Evolutionary conservation across 30 jellyfish, hydroid and myxozoan species (phyloP).

Genomic region (Haliclystus octoradiatus): DNA sequence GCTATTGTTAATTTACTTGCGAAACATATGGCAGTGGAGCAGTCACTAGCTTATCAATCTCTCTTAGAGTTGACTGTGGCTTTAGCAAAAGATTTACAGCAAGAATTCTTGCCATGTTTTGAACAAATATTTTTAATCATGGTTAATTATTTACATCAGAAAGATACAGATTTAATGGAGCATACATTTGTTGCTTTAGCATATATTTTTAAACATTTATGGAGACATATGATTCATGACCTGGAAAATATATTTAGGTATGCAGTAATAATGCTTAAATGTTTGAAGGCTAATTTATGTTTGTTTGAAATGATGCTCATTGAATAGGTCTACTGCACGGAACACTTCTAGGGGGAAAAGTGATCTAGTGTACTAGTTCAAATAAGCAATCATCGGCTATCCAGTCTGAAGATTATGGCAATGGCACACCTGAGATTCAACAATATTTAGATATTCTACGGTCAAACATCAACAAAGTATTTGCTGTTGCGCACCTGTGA

Average conservation of each 20-base stretch:
- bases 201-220: slow-evolving; percentile 48
- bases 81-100: slow-evolving; percentile 53
- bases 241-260: slow-evolving; percentile 43
- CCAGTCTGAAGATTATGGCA: too few species aligned
- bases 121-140: slow-evolving; percentile 24
- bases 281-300: too few species aligned
- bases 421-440: too few species aligned
- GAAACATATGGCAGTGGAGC: slow-evolving; percentile 8
- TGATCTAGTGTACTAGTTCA: too few species aligned
- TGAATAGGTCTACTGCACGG: background rate
- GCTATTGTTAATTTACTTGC: slow-evolving; percentile 26
- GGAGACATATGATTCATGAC: slow-evolving; percentile 75
- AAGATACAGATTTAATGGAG: slow-evolving; percentile 61
- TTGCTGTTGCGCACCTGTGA: too few species aligned
- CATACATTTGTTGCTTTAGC: slow-evolving; percentile 64
- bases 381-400: too few species aligned
- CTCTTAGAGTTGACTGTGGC: slow-evolving; percentile 68
- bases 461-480: too few species aligned
- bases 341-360: too few species aligned
- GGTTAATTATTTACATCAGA: slow-evolving; percentile 9
- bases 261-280: background rate
- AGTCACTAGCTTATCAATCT: slow-evolving; percentile 61
- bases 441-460: too few species aligned
- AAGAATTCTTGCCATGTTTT: slow-evolving; percentile 59
- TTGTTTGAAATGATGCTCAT: too few species aligned